These are phyloP conservation scores for Thryonomys swinderianus DNA, from an alignment of 2,113 vertebrate species.

Conservation along the genomic window DNA sequence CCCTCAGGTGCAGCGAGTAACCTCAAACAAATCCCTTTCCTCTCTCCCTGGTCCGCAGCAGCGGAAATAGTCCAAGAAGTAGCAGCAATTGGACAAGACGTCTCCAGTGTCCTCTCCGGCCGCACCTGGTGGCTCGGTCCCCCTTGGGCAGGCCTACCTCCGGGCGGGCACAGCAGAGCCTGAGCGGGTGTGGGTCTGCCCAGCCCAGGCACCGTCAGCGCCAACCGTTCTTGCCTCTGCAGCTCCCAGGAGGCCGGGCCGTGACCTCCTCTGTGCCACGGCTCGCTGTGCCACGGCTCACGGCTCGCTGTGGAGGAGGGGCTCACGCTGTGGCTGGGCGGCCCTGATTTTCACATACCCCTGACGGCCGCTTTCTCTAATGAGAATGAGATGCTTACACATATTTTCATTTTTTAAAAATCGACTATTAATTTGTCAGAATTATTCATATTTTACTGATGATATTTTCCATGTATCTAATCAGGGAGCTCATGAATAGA, in stretches of 20 bases:
- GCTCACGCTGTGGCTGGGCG: background rate
- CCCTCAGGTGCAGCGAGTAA: background rate
- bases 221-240: slow-evolving; percentile 54
- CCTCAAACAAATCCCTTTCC: background rate
- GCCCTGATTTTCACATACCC: background rate
- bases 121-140: background rate
- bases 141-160: background rate
- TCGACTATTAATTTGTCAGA: slow-evolving; percentile 89
- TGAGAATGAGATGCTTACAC: slow-evolving; percentile 83
- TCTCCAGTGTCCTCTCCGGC: background rate
- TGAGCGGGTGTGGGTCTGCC: background rate
- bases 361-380: slow-evolving; percentile 67
- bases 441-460: slow-evolving; percentile 90
- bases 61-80: background rate
- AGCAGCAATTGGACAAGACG: background rate
- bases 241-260: background rate
- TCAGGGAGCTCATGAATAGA: slow-evolving; percentile 90
- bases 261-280: no score
- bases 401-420: slow-evolving; percentile 82
- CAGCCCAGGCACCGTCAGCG: background rate
- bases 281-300: no score
- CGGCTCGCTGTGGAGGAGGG: background rate
- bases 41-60: background rate
- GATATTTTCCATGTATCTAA: slow-evolving; percentile 89
- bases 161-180: background rate